Conservation (phyloP, 1,140 invertebrate species). For the Drosophila pandora region DNA sequence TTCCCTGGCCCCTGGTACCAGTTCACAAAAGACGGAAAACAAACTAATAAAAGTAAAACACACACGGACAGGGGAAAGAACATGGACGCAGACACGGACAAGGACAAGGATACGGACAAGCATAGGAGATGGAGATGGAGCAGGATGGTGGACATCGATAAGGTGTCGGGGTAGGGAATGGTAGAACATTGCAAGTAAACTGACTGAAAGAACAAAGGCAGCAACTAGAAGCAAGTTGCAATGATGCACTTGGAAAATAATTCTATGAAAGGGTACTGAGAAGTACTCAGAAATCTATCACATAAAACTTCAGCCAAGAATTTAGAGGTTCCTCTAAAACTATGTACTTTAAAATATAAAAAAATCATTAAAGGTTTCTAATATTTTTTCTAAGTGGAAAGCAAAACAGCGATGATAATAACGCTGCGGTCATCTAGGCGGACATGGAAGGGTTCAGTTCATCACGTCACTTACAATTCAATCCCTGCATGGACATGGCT, state of each 20-base stretch:
- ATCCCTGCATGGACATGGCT: slow-evolving; percentile 81
- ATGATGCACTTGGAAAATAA: slow-evolving; percentile 11
- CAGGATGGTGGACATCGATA: slow-evolving; percentile 36
- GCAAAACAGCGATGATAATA: slow-evolving; percentile 39
- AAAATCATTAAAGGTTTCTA: too few relatives aligned
- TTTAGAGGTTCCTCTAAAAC: too few relatives aligned
- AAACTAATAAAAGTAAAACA: slow-evolving; percentile 75
- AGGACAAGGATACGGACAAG: slow-evolving; percentile 23
- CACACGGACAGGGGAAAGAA: slow-evolving; percentile 40
- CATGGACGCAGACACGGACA: slow-evolving; percentile 41
- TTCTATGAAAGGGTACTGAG: not conserved
- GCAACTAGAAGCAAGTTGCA: slow-evolving; percentile 26
- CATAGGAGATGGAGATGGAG: slow-evolving; percentile 26
- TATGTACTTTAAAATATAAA: too few relatives aligned
- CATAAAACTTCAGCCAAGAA: too few relatives aligned
- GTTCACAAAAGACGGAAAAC: slow-evolving; percentile 54
- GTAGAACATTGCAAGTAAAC: slow-evolving; percentile 29
- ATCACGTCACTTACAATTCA: slow-evolving; percentile 81
- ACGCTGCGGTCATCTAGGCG: slow-evolving; percentile 34
- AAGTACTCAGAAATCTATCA: too few relatives aligned
- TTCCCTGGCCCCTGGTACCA: slow-evolving; percentile 8
- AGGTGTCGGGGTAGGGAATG: slow-evolving; percentile 1
- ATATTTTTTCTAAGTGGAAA: not conserved
- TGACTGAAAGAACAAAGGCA: slow-evolving; percentile 31
- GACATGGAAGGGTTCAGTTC: slow-evolving; percentile 35